phyloP scores from a whole-genome alignment of 2,113 vertebrate genomes.

The Larimichthys polyactis region DNA sequence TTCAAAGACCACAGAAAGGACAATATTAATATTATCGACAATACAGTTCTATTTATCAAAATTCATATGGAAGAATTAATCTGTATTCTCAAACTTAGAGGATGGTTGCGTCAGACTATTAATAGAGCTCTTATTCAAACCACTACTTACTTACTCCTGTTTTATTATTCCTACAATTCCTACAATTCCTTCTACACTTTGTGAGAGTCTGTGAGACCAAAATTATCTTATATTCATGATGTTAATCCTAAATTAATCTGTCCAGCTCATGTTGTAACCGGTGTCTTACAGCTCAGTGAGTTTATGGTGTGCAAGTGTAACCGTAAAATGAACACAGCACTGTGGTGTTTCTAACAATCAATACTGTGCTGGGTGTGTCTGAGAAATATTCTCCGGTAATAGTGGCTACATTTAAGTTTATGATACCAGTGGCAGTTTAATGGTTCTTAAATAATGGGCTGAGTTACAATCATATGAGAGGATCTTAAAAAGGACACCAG shows the following conservation, averaged over 20 bases:
- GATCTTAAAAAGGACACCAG: background rate
- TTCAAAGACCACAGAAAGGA: slow-evolving; percentile 57
- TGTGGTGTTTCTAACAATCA: background rate
- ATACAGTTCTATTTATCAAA: background rate
- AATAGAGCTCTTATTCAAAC: too few relatives aligned
- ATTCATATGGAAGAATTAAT: background rate
- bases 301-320: slow-evolving; percentile 10
- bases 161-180: background rate
- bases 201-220: too few relatives aligned
- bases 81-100: background rate
- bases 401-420: background rate
- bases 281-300: background rate
- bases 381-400: background rate
- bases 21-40: background rate
- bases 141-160: background rate
- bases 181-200: too few relatives aligned
- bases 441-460: background rate
- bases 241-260: slow-evolving; percentile 1
- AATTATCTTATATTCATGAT: background rate
- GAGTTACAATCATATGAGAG: background rate
- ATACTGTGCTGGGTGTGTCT: background rate
- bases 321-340: background rate
- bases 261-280: background rate
- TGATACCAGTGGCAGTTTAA: background rate
- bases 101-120: background rate